phyloP scores from a whole-genome alignment of 2,797 vertebrate species.

The Heteromormyrus szaboi region DNA sequence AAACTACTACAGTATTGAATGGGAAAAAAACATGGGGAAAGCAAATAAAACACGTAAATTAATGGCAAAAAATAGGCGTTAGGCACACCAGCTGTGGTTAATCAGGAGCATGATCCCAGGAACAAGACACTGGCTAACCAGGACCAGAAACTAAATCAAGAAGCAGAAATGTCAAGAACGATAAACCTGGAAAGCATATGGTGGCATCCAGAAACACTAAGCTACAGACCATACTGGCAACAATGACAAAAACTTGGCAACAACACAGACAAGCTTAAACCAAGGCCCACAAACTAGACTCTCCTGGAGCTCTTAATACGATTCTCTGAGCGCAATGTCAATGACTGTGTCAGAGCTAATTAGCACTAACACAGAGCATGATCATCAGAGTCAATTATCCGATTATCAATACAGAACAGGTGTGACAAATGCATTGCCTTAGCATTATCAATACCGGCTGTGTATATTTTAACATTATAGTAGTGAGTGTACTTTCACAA shows the following conservation, averaged over 20 bases:
- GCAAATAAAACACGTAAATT: not conserved
- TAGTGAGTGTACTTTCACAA: not conserved
- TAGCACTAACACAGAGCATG: not conserved
- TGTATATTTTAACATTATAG: not conserved
- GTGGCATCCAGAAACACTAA: not conserved
- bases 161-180: not conserved
- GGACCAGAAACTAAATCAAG: not conserved
- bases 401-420: not conserved
- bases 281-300: not conserved
- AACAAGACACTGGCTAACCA: not conserved
- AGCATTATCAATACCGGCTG: not conserved
- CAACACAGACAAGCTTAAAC: not conserved
- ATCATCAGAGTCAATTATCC: not conserved
- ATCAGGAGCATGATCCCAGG: not conserved
- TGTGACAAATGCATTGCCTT: not conserved
- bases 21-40: not conserved
- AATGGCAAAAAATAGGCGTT: not conserved
- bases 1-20: not conserved
- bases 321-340: not conserved
- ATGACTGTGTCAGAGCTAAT: not conserved
- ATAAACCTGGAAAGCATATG: not conserved
- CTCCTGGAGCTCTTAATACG: not conserved
- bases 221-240: not conserved
- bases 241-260: not conserved
- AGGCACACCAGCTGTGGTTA: conserved; percentile 27